phyloP scores from a whole-genome alignment of 2,113 vertebrate species.

The Sinocyclocheilus anshuiensis region DNA sequence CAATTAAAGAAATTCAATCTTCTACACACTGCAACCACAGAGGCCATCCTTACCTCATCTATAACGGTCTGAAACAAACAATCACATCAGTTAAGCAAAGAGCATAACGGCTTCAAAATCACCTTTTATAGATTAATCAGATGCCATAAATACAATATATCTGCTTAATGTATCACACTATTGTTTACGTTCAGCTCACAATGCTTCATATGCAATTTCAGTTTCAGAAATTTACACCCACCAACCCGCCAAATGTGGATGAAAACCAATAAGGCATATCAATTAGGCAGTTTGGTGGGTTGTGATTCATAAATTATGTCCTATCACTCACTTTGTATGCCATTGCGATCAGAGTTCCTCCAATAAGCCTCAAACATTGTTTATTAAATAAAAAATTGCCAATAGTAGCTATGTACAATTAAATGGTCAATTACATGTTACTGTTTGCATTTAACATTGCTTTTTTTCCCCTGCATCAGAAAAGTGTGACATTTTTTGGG shows the following conservation, averaged over 20 bases:
- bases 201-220: neutral
- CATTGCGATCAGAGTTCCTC: neutral
- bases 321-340: neutral
- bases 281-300: neutral
- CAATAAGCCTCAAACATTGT: neutral
- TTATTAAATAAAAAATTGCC: too few relatives aligned
- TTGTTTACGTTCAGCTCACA: neutral
- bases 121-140: neutral
- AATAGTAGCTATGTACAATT: too few relatives aligned
- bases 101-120: neutral
- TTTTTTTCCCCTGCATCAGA: neutral
- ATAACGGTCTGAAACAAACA: neutral
- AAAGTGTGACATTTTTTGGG: neutral
- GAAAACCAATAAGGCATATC: neutral
- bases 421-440: too few relatives aligned
- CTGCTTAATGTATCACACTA: neutral
- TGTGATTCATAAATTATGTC: neutral
- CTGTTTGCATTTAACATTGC: too few relatives aligned
- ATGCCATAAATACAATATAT: neutral
- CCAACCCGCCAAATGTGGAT: neutral
- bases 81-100: neutral
- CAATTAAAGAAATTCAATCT: constrained; percentile 29
- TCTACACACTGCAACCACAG: neutral
- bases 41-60: neutral
- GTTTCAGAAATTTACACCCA: too few relatives aligned